Evolutionary conservation across 2,113 vertebrate genomes (phyloP), one percentile per base, ranked within the genome.

Genomic region (Protobothrops mucrosquamatus): DNA sequence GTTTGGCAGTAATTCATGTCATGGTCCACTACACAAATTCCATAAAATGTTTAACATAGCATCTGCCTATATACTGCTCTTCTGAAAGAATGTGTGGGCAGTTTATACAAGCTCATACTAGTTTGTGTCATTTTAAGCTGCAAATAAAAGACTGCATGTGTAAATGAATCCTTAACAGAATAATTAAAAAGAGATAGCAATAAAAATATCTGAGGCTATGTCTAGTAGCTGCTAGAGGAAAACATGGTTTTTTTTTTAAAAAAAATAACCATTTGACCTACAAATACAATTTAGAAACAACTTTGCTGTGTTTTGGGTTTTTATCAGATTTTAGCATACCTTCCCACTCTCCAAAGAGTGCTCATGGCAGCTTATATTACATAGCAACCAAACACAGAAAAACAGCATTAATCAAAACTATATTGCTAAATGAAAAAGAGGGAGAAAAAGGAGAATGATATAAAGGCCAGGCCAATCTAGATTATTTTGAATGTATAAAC

Each of bases 1-100:
- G 51, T 85, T 59, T 93, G 39, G 29, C 85, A 39, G 54, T 89
- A 93, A 93, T 52, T 57, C 69, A 85, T 89, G 39, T 89, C 69
- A 93, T 14, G 22, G 54, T n/a, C 52, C 64, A 61, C 48, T 90
- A 61, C 89, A 57, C 2, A 11, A 61, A 23, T 3, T 22, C 24
- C 14, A 34, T 48, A 18, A 0, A 89, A 64, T 6, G 69, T 92
- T 95, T 87, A 29, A 26, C 88, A 87, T 34, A 55, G 54, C 61
- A 87, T 61, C n/a, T 85, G 52, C 6, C 22, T 89, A 91, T 59
- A 26, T 39, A 24, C 24, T 89, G 15, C 55, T 46, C 6, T 90
- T 0, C 69, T 92, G 46, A 89, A 95, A 85, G 12, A n/a, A 69
- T 48, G 29, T 48, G 43, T 7, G 34, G 39, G 54, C 88, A 85